These are phyloP conservation scores for Limnephilus marmoratus DNA, from an alignment of 2,888 invertebrate species.

Conservation along the genomic window DNA sequence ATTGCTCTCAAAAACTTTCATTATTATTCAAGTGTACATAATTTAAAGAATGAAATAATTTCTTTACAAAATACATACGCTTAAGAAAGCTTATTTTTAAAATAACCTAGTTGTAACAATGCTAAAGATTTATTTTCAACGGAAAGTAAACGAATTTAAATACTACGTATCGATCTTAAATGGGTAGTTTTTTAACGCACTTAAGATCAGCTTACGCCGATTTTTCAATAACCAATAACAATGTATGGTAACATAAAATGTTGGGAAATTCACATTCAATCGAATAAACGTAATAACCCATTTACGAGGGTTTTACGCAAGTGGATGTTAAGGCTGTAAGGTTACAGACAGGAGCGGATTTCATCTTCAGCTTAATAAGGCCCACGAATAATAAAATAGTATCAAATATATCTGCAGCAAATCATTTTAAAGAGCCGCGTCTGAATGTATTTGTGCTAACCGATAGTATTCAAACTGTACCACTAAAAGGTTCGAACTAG, in stretches of 20 bases:
- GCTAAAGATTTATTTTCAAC: background rate
- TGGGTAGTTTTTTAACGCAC: background rate
- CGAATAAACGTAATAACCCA: constrained; percentile 39
- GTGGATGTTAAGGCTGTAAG: constrained; percentile 9
- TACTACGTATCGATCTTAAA: background rate
- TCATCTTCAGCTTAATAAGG: background rate
- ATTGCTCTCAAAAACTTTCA: background rate
- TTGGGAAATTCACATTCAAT: constrained; percentile 22
- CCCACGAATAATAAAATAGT: no score
- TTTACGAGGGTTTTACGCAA: constrained; percentile 27
- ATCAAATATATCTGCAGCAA: no score
- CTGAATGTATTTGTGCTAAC: no score
- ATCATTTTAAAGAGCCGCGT: no score
- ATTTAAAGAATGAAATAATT: background rate
- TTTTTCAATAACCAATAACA: constrained; percentile 25
- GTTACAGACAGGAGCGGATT: background rate
- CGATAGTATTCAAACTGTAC: no score
- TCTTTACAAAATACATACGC: background rate
- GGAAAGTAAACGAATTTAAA: background rate
- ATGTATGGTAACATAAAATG: constrained; percentile 20
- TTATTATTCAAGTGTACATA: background rate
- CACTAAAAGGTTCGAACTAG: no score
- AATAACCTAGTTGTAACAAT: background rate
- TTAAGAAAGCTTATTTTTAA: background rate
- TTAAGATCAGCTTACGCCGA: constrained; percentile 3